Evolutionary conservation across 2,888 invertebrate species (phyloP), one percentile per base, ranked within the genome.

Genomic region (Catocala fraxini): DNA sequence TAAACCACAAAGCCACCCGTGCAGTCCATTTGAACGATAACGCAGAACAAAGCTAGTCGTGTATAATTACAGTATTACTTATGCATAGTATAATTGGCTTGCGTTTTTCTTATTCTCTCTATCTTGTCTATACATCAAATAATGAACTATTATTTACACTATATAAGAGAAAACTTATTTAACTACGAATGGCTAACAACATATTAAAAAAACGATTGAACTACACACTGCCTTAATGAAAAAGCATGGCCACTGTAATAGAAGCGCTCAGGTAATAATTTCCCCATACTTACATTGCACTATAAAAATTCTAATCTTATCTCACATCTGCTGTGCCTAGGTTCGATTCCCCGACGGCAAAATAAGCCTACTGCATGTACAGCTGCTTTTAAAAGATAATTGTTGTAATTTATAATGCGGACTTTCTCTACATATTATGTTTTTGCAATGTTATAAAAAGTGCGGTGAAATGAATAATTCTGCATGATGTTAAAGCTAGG

Each of bases 311-410:
- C 59, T 69, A 74, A 57, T 63, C 57, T 60, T 45, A 65, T 68
- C 65, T 63, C 9, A 59, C 76, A 76, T 75, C 72, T 74, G 73
- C 71, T 61, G 48, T 52, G 45, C 49, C 65, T 66, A 56, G 65
- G 73, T 75, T 73, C 69, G 71, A 64, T 60, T 68, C 75, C 72
- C 69, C 51, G 59, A 3, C 68, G 68, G 72, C 75, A 59, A 75
- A 69, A 59, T 71, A 65, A 70, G 68, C 63, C 59, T 57, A 65
- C 53, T 56, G 54, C 71, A 65, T 59, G 60, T 41, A 55, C 77
- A 73, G 68, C 68, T 76, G 77, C 68, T 43, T 15, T 34, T 5
- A 25, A 51, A 47, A 59, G 41, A 46, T 70, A 65, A 71, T 74
- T 65, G 59, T 63, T 47, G 51, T 57, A 63, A 72, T 72, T 71